Evolutionary conservation across 2,888 invertebrate species (phyloP), one percentile per base, ranked within the genome.

Genomic region (Caradrina clavipalpis): DNA sequence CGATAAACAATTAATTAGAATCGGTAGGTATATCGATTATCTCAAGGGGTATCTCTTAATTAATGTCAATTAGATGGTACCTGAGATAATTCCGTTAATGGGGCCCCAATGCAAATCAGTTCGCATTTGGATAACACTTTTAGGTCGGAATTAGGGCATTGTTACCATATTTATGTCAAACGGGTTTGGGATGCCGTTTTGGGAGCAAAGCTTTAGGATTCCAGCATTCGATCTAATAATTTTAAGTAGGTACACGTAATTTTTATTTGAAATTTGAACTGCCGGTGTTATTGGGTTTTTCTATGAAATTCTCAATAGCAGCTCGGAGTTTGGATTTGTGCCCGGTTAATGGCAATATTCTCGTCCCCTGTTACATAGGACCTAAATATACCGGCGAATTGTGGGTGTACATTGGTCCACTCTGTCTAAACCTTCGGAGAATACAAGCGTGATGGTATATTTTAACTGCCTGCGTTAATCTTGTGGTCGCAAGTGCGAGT

Each of bases 1-100:
- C 71, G 72, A 81, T 84, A 74, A 70, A 76, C 62, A 80, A 75
- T 73, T 76, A 82, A 83, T 85, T 85, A 82, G 77, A 66, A 78
- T 82, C 77, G 81, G 64, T 59, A 76, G 81, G 64, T 59, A 76
- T 79, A 73, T 80, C 83, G 84, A 82, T 86, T 81, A 85, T 83
- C 80, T 67, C 59, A 71, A 74, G 59, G 78, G 64, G 54, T 64
- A 71, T 76, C 65, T 59, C 69, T 78, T 81, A 71, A 81, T 81
- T 71, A 78, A 63, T 71, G 79, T 68, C 71, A 77, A 79, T 81
- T 73, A 77, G 73, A 65, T 71, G 55, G 59, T 39, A 65, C 59
- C 73, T 77, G 61, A 35, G 81, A 79, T 73, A 71, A 50, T 65
- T 22, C 21, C 65, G 57, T 54, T 81, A 71, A 80, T 77, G 57